These are phyloP conservation scores for Columba janthina DNA, from an alignment of 2,113 vertebrate species.

Conservation along the genomic window DNA sequence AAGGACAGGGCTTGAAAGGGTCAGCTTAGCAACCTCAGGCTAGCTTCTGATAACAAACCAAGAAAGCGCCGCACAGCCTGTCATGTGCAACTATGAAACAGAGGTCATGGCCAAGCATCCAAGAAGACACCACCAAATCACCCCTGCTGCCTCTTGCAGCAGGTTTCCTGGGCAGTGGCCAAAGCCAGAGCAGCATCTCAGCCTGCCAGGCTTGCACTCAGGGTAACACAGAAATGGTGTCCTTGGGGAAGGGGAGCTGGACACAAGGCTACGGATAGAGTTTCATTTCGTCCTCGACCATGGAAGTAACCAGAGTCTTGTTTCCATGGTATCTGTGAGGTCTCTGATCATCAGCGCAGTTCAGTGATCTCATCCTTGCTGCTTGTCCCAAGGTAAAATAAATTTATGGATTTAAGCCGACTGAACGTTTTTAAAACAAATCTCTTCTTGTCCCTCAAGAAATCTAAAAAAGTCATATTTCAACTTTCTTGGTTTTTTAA, in stretches of 20 bases:
- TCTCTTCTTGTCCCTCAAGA: conserved; percentile 26
- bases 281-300: not conserved
- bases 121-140: not conserved
- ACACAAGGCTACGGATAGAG: rapidly evolving
- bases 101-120: not conserved
- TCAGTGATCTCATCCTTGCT: conserved; percentile 41
- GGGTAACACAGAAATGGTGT: not conserved
- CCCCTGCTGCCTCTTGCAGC: not conserved
- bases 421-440: conserved; percentile 48
- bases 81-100: not conserved
- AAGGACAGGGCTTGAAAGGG: not conserved
- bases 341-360: not conserved
- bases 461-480: conserved; percentile 12
- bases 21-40: not conserved
- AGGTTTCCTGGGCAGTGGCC: not conserved
- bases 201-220: not conserved
- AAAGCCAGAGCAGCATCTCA: not conserved
- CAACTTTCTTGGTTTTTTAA: conserved; percentile 42
- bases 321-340: not conserved
- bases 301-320: not conserved
- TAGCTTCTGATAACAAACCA: not conserved
- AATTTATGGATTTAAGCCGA: conserved; percentile 16
- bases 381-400: conserved; percentile 14
- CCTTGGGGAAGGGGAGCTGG: not conserved
- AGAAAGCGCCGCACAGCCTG: not conserved